Base-by-base conservation (phyloP, 2,888 invertebrate genomes). In the Chromoteleia sp. region DNA sequence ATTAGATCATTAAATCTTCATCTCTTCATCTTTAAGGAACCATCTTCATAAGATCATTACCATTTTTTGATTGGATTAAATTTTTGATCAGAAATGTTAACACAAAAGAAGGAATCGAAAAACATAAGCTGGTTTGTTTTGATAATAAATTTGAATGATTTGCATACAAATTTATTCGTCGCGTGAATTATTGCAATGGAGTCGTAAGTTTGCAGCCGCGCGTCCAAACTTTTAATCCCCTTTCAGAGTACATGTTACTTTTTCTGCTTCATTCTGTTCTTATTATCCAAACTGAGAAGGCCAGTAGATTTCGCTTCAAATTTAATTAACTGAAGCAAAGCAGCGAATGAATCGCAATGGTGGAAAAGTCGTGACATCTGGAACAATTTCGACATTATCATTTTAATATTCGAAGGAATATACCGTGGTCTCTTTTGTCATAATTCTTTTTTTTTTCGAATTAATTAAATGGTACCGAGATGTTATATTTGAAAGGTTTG, bases 251-350 rank as follows among this genome's bases (percentile, higher is more conserved):
- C 58, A 19, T 25, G 48, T 48, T 36, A 48, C 58, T 59, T 58
- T 63, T 74, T 74, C 30, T 54, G 14, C 52, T 39, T 19, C 61
- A 63, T 50, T 33, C 54, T 30, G 36, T 25, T 63, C 59, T 63
- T 30, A 36, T 17, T 45, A 21, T 36, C 15, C 33, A 5, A 58
- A 21, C 15, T 14, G 29, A 25, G 14, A 43, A 15, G 10, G 14
- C n/a, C 15, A n/a, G 36, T 73, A 43, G 43, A 52, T 54, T 73
- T 15, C 21, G 10, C 21, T 54, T 59, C 17, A 50, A 30, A 54
- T 73, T 73, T 73, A 73, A 73, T 73, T 73, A 73, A 73, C 73
- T 36, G 61, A 17, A 39, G 48, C 52, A 30, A 50, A 48, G 70
- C 45, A 39, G 12, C 39, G 36, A 59, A 59, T 50, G 29, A 59